Evolutionary conservation across 1,140 invertebrate genomes (phyloP), one percentile per base, ranked within the genome.

Genomic region (Drosophila bifasciata): DNA sequence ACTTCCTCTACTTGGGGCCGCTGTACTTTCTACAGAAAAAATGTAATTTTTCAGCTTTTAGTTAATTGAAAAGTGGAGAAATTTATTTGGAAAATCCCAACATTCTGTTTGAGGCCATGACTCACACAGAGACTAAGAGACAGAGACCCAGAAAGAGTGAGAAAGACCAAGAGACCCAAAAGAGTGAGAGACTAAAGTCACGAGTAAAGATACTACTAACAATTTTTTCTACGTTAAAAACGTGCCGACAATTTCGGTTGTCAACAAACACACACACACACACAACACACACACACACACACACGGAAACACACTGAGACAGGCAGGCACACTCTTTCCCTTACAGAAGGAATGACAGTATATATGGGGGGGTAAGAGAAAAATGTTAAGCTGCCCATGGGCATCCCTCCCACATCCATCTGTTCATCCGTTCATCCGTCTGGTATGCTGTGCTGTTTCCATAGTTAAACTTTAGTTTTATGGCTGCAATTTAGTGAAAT

Each of bases 401-500:
- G 61, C 60, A 67, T 36, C 11, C 23, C 23, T 36, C 11, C 23
- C 23, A 2, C 23, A 25, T 25, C 23, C 23, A 25, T 25, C 23
- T 25, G 23, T 63, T 17, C 16, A 11, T 23, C 16, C 11, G 36
- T 25, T 25, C 23, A 25, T 25, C 5, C 32, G 32, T 36, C 32
- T 36, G n/a, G 15, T 21, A 23, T 43, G 32, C 28, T 40, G 62
- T 50, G 39, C 19, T 61, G 59, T 32, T 57, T 66, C 60, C 63
- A 62, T 76, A 78, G 81, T 86, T 86, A 88, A 86, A 86, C 70
- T 86, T 88, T 88, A 86, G 83, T 86, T 86, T 86, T 89, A 86
- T 86, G 59, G 75, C 78, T 83, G 78, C 84, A 86, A 86, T 86
- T 86, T 86, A 76, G 59, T 85, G 66, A 88, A 86, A 86, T 88